These are phyloP conservation scores for Eulithis testata DNA, from an alignment of 2,888 invertebrate species.

Conservation along the genomic window DNA sequence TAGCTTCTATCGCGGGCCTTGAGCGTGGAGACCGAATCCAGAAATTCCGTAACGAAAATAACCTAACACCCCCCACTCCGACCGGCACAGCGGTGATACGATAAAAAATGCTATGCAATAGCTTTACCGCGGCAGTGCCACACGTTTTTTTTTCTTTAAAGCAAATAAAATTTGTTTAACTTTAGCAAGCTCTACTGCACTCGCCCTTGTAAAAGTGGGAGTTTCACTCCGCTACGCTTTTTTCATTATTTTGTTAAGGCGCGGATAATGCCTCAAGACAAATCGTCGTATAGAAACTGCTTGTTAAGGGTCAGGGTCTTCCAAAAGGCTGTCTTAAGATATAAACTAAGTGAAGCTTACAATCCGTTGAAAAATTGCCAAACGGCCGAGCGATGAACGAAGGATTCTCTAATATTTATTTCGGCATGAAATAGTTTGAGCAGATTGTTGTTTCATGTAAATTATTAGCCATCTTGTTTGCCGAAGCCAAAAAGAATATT, in stretches of 20 bases:
- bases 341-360: slow-evolving; percentile 47
- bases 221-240: slow-evolving; percentile 2
- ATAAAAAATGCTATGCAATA: no score
- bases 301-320: slow-evolving; percentile 49
- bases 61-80: no score
- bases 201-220: background rate
- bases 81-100: no score
- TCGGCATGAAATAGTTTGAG: slow-evolving; percentile 5
- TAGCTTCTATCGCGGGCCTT: no score
- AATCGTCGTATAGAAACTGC: slow-evolving; percentile 51
- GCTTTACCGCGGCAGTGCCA: no score
- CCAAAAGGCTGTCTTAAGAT: slow-evolving; percentile 49
- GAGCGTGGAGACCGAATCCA: no score
- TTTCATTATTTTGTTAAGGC: slow-evolving; percentile 4
- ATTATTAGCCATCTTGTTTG: background rate
- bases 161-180: no score
- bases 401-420: slow-evolving; percentile 22
- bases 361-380: slow-evolving; percentile 43
- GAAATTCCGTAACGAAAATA: no score
- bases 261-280: slow-evolving; percentile 58
- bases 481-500: no score
- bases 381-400: slow-evolving; percentile 20
- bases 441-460: background rate
- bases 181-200: no score
- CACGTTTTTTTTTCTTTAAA: no score